Evolutionary conservation across 2,113 vertebrate genomes (phyloP).

Genomic region (Stegastes partitus): DNA sequence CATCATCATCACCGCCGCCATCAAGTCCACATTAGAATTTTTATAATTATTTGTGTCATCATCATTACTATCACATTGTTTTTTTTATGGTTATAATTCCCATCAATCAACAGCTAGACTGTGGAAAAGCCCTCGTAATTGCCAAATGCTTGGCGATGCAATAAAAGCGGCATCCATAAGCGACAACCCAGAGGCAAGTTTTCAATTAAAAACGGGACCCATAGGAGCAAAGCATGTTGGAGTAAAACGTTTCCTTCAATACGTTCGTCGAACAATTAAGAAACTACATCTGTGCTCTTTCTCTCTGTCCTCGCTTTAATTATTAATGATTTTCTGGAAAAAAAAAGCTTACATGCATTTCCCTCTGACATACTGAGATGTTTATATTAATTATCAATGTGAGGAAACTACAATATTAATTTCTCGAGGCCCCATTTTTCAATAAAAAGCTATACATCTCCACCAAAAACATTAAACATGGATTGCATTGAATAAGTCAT

Average conservation of each 20-base stretch:
- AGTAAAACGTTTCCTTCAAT: slow-evolving; percentile 39
- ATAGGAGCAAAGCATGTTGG: slow-evolving; percentile 23
- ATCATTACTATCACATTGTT: slow-evolving; percentile 68
- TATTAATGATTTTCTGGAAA: slow-evolving; percentile 31
- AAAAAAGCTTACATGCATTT: slow-evolving; percentile 8
- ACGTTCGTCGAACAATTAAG: slow-evolving; percentile 50
- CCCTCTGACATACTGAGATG: neutral
- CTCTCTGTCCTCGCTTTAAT: slow-evolving; percentile 10
- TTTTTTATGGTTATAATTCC: slow-evolving; percentile 58
- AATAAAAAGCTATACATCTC: neutral
- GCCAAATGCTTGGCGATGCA: slow-evolving; percentile 53
- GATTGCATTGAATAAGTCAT: too few relatives aligned
- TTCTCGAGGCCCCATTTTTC: neutral
- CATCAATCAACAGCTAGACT: slow-evolving; percentile 60
- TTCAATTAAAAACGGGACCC: slow-evolving; percentile 56
- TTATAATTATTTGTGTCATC: slow-evolving; percentile 64
- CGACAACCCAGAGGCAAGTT: slow-evolving; percentile 50
- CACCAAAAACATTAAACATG: too few relatives aligned
- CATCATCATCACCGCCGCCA: slow-evolving; percentile 46
- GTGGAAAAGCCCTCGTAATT: slow-evolving; percentile 54
- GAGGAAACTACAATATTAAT: neutral
- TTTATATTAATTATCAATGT: slow-evolving; percentile 2
- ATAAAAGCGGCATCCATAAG: slow-evolving; percentile 58
- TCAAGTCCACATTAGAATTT: slow-evolving; percentile 48
- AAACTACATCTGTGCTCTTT: neutral